phyloP scores from a whole-genome alignment of 2,797 vertebrate genomes.

The Sebastolobus alascanus region DNA sequence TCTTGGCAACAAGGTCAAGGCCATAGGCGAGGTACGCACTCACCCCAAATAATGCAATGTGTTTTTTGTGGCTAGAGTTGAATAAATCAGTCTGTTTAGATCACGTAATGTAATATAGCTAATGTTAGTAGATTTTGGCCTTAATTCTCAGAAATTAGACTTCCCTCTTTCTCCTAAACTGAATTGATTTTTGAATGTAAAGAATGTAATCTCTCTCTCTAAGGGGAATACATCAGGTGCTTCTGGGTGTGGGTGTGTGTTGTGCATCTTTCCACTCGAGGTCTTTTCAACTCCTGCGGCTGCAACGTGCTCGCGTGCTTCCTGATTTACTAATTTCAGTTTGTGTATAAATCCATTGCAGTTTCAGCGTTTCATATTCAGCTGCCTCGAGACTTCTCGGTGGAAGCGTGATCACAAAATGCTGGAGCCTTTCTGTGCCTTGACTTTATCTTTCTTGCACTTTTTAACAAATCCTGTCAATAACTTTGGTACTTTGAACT shows the following conservation, averaged over 20 bases:
- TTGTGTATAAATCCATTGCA: conserved; percentile 60
- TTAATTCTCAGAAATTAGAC: conserved; percentile 54
- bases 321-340: conserved; percentile 66
- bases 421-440: conserved; percentile 73
- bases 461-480: conserved; percentile 65
- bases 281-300: conserved; percentile 69
- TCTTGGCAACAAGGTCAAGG: conserved; percentile 99
- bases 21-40: conserved; percentile 97
- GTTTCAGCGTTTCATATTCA: conserved; percentile 62
- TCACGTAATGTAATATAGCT: conserved; percentile 59
- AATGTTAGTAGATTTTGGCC: conserved; percentile 64
- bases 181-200: conserved; percentile 49
- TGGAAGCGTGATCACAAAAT: conserved; percentile 61
- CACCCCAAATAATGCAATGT: conserved; percentile 82
- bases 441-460: conserved; percentile 64
- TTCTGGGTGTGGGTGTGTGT: conserved; percentile 77
- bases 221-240: conserved; percentile 65
- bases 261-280: conserved; percentile 71
- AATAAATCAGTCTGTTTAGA: conserved; percentile 81
- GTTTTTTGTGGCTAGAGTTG: conserved; percentile 89
- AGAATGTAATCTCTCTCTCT: conserved; percentile 60
- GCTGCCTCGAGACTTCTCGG: conserved; percentile 42
- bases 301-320: conserved; percentile 70
- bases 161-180: conserved; percentile 38
- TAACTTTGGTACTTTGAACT: conserved; percentile 59